Conservation (phyloP, 2,797 vertebrate species). For the Gallirallus australis region DNA sequence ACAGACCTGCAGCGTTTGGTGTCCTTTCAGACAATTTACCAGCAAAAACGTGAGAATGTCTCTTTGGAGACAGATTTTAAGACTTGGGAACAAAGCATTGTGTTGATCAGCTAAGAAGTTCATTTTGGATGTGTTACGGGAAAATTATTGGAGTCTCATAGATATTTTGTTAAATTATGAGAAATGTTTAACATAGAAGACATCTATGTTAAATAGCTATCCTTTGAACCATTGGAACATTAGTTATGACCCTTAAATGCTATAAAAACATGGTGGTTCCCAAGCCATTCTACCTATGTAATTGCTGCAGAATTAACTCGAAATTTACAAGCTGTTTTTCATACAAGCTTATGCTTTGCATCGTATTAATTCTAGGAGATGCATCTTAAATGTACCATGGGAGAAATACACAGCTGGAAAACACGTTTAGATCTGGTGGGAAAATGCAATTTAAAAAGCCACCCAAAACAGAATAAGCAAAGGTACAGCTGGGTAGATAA, state of each 20-base stretch:
- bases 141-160: not conserved
- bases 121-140: not conserved
- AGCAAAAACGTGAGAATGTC: not conserved
- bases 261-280: not conserved
- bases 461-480: not conserved
- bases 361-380: constrained; percentile 40
- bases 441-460: constrained; percentile 30
- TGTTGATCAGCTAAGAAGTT: not conserved
- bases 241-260: not conserved
- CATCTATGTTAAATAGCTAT: not conserved
- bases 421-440: constrained; percentile 27
- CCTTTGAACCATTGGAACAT: not conserved
- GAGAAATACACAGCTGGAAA: constrained; percentile 42
- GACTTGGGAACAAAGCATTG: not conserved
- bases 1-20: not conserved
- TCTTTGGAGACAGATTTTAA: not conserved
- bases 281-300: constrained; percentile 11
- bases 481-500: constrained; percentile 8
- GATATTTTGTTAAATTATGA: not conserved
- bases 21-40: not conserved
- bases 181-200: not conserved
- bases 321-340: constrained; percentile 33
- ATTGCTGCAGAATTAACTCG: constrained; percentile 31
- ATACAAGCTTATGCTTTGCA: constrained; percentile 1
- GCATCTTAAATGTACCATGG: constrained; percentile 47